Base-by-base conservation (phyloP, 2,797 vertebrate species). In the Chlorospingus semifuscus region DNA sequence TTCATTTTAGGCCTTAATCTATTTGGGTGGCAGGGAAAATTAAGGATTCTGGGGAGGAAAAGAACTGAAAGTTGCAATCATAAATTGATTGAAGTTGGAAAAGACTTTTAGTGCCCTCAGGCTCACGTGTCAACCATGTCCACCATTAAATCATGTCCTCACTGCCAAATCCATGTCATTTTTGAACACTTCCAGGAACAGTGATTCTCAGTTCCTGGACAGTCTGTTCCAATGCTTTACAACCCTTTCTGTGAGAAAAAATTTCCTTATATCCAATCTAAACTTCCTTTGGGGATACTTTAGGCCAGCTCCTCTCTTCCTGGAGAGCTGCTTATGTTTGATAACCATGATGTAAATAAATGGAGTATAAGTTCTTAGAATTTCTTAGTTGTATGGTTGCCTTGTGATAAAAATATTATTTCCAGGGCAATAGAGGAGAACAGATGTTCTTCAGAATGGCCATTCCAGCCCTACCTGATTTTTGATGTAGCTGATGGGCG, bases 401-500 rank as follows among this genome's bases (percentile, higher is more conserved):
- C 34, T 70, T 14, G 61, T 76, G 36, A 90, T 94, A 68, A 64
- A 87, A 96, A 71, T 94, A 34, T 71, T 64, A 70, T 68, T 96
- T 91, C 11, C 84, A 99, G 98, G 68, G 52, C 88, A 37, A 97
- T 96, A 5, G 98, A 98, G 76, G 89, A 98, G 92, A 93, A 32
- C 32, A 97, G 98, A 22, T 98, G 98, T 87, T 98, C 97, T 7
- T 79, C 94, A 37, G 97, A 96, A 2, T 99, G 98, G 98, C 98
- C 98, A 1, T 99, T 99, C 95, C 98, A 98, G 42, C 97, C 98
- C 12, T 99, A 99, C 94, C 96, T 98, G 26, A 97, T 99, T 91
- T 99, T 99, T 79, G 98, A 99, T 34, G 98, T 99, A n/a, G 93
- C 66, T 30, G 98, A 99, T 12, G 98, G 98, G 49, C 93, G 30